Base-by-base conservation (phyloP, 2,113 vertebrate genomes). In the Dicaeum eximium region DNA sequence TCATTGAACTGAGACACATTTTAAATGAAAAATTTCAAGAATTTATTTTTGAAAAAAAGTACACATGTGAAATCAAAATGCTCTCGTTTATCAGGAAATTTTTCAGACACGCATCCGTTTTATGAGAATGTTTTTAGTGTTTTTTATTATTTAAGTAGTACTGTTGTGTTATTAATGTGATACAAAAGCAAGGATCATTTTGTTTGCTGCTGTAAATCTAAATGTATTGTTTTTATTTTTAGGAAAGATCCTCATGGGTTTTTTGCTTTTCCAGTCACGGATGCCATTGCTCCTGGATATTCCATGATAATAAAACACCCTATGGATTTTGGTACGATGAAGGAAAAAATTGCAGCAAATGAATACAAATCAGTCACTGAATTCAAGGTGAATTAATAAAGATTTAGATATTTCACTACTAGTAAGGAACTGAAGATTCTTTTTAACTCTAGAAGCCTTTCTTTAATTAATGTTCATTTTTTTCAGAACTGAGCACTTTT, bases 241-340 rank as follows among this genome's bases (percentile, higher is more conserved):
- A 99, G 99, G 97, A 99, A 99, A 98, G 99, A 99, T 95, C 98
- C 99, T 83, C 99, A 99, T 81, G 99, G 99, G 23, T 99, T 99
- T 97, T 99, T 99, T 95, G 98, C 99, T 80, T 99, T 99, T 97
- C 99, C 99, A 48, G 99, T 99, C 73, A 99, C 99, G 4, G 99
- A 99, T 94, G 99, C 99, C 15, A 99, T 99, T 24, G 99, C 99
- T 80, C 99, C 99, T 20, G 99, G 99, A 37, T 99, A 99, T 97
- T 99, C 99, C 37, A 98, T 99, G 97, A 99, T 99, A 95, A 99
- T 99, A 97, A 99, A 99, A 66, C 99, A 99, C 94, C 99, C 99
- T 2, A 99, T 99, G 99, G 99, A 99, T 95, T 99, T 99, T 95
- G 99, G 99, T 96, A 99, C 99, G 0, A 99, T 99, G 99, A 99